Evolutionary conservation across 2,797 vertebrate genomes (phyloP).

Genomic region (Eurystomus glaucurus): DNA sequence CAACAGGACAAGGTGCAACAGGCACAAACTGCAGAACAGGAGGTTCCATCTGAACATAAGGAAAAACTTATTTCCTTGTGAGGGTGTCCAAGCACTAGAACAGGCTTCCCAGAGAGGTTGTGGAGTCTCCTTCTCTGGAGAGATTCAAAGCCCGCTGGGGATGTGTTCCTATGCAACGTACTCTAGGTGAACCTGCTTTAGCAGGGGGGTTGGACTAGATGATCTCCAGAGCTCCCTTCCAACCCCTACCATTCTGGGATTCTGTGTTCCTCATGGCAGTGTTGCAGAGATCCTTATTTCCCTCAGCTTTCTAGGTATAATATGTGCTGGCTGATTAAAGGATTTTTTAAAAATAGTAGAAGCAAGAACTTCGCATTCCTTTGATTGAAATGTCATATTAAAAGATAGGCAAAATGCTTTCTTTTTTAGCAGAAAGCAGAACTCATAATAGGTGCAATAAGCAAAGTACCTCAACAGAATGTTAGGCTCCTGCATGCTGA

Average conservation of each 20-base stretch:
- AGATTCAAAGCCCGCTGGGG: not conserved
- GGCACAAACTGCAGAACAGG: too few species aligned
- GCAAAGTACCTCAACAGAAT: not conserved
- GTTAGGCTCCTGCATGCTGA: not conserved
- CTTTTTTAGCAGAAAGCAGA: not conserved
- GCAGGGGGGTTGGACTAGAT: not conserved
- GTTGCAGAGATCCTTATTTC: not conserved
- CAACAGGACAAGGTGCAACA: too few species aligned
- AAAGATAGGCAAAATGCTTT: not conserved
- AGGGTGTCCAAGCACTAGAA: not conserved
- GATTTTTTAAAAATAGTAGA: not conserved
- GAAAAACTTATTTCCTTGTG: not conserved
- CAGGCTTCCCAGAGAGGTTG: not conserved
- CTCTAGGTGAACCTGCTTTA: not conserved
- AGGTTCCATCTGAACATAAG: not conserved
- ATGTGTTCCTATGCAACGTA: not conserved
- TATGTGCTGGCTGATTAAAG: not conserved
- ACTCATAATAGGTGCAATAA: not conserved
- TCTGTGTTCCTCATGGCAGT: not conserved
- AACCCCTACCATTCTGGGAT: not conserved
- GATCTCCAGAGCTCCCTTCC: not conserved
- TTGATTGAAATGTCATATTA: not conserved
- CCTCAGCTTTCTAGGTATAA: not conserved
- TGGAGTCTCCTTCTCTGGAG: not conserved
- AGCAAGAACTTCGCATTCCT: not conserved